Evolutionary conservation across 2,888 invertebrate genomes (phyloP).

Genomic region (Phlogophora meticulosa): DNA sequence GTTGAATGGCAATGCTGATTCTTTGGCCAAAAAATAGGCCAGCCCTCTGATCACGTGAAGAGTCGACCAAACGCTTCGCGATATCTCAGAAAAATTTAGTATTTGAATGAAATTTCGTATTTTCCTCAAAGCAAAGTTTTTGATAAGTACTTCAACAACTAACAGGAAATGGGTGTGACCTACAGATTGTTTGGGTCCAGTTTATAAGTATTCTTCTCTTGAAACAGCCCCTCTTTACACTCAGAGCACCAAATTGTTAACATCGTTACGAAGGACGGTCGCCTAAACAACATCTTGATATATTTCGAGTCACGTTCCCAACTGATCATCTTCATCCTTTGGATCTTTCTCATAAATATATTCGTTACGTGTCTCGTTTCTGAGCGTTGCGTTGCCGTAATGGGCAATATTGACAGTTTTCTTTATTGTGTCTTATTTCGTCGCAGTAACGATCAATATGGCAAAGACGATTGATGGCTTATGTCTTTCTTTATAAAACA

Average conservation of each 20-base stretch:
- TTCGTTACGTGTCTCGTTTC: slow-evolving; percentile 48
- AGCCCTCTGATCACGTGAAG: too few relatives aligned
- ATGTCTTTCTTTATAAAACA: too few relatives aligned
- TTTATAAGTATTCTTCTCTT: slow-evolving; percentile 32
- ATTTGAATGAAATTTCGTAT: too few relatives aligned
- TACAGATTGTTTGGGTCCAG: background rate
- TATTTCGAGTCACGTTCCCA: slow-evolving; percentile 57
- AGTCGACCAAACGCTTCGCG: too few relatives aligned
- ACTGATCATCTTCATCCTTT: slow-evolving; percentile 53
- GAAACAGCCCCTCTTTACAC: background rate
- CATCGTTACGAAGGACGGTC: slow-evolving; percentile 29
- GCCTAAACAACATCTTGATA: slow-evolving; percentile 32
- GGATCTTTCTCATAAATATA: slow-evolving; percentile 42
- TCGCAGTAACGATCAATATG: background rate
- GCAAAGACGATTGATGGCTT: background rate
- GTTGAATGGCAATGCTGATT: too few relatives aligned
- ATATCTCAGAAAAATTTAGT: too few relatives aligned
- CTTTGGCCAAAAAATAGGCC: too few relatives aligned
- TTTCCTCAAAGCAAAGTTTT: background rate
- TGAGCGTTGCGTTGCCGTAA: slow-evolving; percentile 13
- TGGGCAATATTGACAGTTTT: slow-evolving; percentile 24
- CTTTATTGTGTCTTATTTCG: slow-evolving; percentile 1
- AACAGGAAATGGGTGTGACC: background rate
- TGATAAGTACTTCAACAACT: background rate
- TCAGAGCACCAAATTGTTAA: slow-evolving; percentile 29